Evolutionary conservation across 64 coral and sea anemone genomes (phyloP).

Genomic region (Montipora foliosa): DNA sequence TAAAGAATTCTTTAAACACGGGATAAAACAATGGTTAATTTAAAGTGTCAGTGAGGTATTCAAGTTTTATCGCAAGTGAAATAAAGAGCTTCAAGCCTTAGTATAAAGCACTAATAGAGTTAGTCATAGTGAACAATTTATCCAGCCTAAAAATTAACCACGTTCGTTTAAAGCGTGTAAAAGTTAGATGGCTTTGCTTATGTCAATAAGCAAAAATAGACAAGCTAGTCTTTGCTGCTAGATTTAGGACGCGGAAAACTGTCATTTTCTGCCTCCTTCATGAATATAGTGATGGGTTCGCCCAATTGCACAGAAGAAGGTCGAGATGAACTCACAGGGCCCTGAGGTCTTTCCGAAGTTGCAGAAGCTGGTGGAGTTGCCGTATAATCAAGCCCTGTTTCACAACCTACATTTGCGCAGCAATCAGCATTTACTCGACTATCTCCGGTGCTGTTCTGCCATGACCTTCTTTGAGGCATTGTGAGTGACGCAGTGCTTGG

Average conservation of each 20-base stretch:
- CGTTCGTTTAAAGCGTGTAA: too few relatives aligned
- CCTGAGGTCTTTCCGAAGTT: background rate
- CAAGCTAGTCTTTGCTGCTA: background rate
- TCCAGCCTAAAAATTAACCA: too few relatives aligned
- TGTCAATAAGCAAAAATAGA: background rate
- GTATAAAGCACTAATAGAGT: too few relatives aligned
- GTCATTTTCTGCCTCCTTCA: background rate
- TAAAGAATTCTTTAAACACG: too few relatives aligned
- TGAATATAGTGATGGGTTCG: background rate
- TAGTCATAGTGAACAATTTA: too few relatives aligned
- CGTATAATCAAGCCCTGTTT: background rate
- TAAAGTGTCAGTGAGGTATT: too few relatives aligned
- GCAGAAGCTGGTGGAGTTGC: background rate
- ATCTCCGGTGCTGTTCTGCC: background rate
- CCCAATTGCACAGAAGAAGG: background rate
- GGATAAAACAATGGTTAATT: too few relatives aligned
- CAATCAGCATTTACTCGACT: background rate
- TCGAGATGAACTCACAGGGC: background rate
- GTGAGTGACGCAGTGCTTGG: too few relatives aligned
- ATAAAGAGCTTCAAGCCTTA: too few relatives aligned
- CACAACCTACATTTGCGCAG: background rate
- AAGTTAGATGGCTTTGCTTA: too few relatives aligned
- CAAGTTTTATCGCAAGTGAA: too few relatives aligned
- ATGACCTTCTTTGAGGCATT: background rate
- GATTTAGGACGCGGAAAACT: background rate